phyloP scores from a whole-genome alignment of 2,888 invertebrate genomes.

The Ceriagrion tenellum region DNA sequence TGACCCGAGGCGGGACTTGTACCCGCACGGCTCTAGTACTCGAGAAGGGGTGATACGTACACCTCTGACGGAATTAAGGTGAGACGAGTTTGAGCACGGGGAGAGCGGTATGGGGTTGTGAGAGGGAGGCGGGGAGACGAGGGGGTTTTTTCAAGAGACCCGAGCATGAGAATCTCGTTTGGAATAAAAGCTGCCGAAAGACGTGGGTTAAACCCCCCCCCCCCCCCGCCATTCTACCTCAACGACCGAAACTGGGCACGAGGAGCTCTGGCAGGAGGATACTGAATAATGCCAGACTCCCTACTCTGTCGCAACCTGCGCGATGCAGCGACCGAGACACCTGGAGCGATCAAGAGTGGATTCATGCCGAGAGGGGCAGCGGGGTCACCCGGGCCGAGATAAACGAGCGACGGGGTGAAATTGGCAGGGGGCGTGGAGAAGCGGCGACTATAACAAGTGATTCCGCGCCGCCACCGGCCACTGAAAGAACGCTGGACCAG shows the following conservation, averaged over 20 bases:
- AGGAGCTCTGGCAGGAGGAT: neutral
- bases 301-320: neutral
- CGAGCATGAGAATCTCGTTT: slow-evolving; percentile 29
- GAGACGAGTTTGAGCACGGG: slow-evolving; percentile 6
- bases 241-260: neutral
- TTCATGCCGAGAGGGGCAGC: neutral
- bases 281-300: neutral
- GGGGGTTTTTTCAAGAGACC: neutral
- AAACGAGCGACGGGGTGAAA: neutral
- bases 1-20: slow-evolving; percentile 37
- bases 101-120: neutral
- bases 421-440: neutral
- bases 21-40: neutral
- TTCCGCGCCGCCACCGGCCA: slow-evolving; percentile 22
- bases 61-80: neutral
- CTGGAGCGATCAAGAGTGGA: neutral
- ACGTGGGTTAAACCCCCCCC: neutral
- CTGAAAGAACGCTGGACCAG: neutral
- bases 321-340: neutral
- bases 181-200: slow-evolving; percentile 20
- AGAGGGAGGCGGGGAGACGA: neutral
- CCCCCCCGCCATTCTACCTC: neutral
- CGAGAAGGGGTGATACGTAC: slow-evolving; percentile 45
- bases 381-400: neutral
- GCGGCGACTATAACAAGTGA: slow-evolving; percentile 36